Evolutionary conservation across 2,888 invertebrate species (phyloP), one percentile per base, ranked within the genome.

Genomic region (Cerastoderma edule): DNA sequence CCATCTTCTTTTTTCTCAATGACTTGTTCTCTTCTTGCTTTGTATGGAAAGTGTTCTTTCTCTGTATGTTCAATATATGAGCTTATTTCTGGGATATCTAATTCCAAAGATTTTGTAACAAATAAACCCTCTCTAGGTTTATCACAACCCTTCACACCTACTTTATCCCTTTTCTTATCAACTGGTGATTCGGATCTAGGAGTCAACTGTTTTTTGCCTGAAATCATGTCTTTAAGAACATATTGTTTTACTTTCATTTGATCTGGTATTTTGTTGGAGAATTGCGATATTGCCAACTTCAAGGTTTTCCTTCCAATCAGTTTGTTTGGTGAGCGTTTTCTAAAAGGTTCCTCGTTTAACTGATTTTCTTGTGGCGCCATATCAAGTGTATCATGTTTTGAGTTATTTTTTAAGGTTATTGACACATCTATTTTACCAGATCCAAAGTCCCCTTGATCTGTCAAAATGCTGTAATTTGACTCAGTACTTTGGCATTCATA

Each of bases 231-330:
- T 33, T 1, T 60, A 10, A 3, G 13, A 46, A 8, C 2, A 19
- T 50, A 33, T 22, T 50, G 50, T 13, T 48, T 48, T n/a, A 68
- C 44, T 22, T 46, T 56, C 16, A 68, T 30, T 19, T 33, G 16
- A 13, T 46, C 46, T 27, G 68, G 68, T n/a, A 68, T 30, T 24
- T 39, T 68, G 24, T 68, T 60, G 32, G 56, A 19, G 22, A 68
- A 39, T 57, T 60, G 22, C 4, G 68, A 57, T 32, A 32, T 30
- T 44, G 57, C 22, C 30, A 57, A 57, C 24, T 32, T 68, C 46
- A 57, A 30, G 24, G 30, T 57, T 28, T 27, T 32, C 10, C 54
- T 67, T 1, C 28, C 56, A 27, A n/a, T 48, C 2, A 30, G 16
- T 4, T 44, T 65, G 22, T 65, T 24, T 2, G 30, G 30, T 16